phyloP scores from a whole-genome alignment of 2,888 invertebrate genomes.

The Cremastobaeus sp. region DNA sequence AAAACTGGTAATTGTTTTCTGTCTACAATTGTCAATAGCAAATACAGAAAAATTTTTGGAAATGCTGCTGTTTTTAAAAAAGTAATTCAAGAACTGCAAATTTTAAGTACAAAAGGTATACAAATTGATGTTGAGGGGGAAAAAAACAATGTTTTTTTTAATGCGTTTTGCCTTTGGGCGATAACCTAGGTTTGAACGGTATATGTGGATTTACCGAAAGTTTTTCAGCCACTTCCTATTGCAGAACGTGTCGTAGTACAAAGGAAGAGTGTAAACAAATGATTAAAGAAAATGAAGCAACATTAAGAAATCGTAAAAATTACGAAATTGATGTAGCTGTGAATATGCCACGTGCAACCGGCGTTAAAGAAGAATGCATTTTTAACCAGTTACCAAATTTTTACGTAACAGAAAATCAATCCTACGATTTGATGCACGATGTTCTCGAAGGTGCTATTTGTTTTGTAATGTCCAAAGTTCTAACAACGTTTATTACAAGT shows the following conservation, averaged over 20 bases:
- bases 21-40: neutral
- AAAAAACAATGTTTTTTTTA: constrained; percentile 33
- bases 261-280: constrained; percentile 23
- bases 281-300: constrained; percentile 6
- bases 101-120: constrained; percentile 31
- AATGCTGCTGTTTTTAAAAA: constrained; percentile 27
- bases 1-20: constrained; percentile 46
- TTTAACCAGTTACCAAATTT: constrained; percentile 41
- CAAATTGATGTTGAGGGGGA: constrained; percentile 4
- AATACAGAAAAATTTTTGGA: constrained; percentile 27
- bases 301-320: constrained; percentile 15
- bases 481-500: constrained; percentile 25
- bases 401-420: constrained; percentile 44
- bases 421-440: constrained; percentile 49
- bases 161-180: constrained; percentile 31
- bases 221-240: constrained; percentile 34
- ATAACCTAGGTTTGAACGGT: constrained; percentile 45
- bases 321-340: constrained; percentile 29
- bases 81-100: constrained; percentile 27
- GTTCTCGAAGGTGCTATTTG: constrained; percentile 21
- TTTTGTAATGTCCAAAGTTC: constrained; percentile 25
- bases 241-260: constrained; percentile 35
- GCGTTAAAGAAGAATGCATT: constrained; percentile 40
- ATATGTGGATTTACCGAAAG: constrained; percentile 40
- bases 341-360: constrained; percentile 25